phyloP scores from a whole-genome alignment of 1,140 invertebrate species.

The Bombus consobrinus region DNA sequence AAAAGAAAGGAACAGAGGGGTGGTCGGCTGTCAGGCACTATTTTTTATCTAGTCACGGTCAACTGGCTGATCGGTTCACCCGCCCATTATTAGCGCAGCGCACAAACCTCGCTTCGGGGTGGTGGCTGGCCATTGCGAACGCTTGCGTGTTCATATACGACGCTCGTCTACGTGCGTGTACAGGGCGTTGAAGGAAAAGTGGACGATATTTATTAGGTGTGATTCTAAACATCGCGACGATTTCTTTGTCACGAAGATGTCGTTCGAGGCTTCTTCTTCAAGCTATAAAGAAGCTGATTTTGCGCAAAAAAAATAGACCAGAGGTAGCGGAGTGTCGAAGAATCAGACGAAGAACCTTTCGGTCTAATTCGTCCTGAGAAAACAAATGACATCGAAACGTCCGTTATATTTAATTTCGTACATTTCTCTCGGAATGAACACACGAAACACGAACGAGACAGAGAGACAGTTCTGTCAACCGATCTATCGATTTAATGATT shows the following conservation, averaged over 20 bases:
- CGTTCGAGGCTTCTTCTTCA: too few relatives aligned
- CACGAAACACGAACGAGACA: too few relatives aligned
- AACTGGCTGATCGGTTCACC: conserved; percentile 81
- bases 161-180: conserved; percentile 6
- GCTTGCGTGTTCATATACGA: conserved; percentile 30
- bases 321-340: too few relatives aligned
- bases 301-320: too few relatives aligned
- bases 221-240: background rate
- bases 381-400: background rate
- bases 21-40: conserved; percentile 76
- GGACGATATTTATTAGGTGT: background rate
- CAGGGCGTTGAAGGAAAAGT: background rate
- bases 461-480: background rate
- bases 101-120: conserved; percentile 56
- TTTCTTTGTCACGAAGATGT: too few relatives aligned
- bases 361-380: background rate
- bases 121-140: conserved; percentile 45
- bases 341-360: background rate
- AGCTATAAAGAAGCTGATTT: too few relatives aligned
- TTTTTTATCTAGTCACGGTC: conserved; percentile 84
- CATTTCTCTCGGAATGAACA: too few relatives aligned
- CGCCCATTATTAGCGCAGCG: conserved; percentile 83
- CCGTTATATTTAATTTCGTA: too few relatives aligned
- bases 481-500: too few relatives aligned
- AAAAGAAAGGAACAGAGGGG: conserved; percentile 1